A percentile compares a stretch with the other conserved stretches of the same genome.
Evolutionary conservation across 2,797 vertebrate genomes (phyloP).

Genomic region (Neomorphus geoffroyi): DNA sequence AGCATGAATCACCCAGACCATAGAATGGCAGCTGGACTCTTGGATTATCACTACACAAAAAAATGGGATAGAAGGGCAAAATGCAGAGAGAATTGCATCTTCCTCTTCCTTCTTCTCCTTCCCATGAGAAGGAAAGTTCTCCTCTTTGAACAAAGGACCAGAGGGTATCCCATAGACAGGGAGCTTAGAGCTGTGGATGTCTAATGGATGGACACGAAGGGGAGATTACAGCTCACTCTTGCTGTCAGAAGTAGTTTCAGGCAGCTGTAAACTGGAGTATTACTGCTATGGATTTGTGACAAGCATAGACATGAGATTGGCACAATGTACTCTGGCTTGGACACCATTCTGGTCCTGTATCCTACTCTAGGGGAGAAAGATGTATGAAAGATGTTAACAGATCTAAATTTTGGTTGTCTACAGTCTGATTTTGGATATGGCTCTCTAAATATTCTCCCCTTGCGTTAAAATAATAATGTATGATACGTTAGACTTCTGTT

Average conservation of each 20-base stretch:
- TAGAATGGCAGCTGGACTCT: not conserved
- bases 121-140: not conserved
- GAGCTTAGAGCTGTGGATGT: not conserved
- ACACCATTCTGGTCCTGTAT: not conserved
- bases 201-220: not conserved
- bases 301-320: not conserved
- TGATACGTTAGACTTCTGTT: not conserved
- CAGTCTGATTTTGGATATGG: not conserved
- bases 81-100: not conserved
- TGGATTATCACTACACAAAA: not conserved
- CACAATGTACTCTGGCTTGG: rapidly evolving
- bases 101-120: not conserved
- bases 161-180: not conserved
- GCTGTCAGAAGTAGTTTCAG: not conserved
- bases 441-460: not conserved
- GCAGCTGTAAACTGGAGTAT: not conserved
- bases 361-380: not conserved
- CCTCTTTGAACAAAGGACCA: not conserved
- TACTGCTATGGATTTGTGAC: not conserved
- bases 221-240: not conserved
- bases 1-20: not conserved
- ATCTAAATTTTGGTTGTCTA: not conserved
- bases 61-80: not conserved
- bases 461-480: not conserved
- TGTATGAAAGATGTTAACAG: not conserved